Conservation (phyloP, 2,113 vertebrate species). For the Psilopsiagon aymara region DNA sequence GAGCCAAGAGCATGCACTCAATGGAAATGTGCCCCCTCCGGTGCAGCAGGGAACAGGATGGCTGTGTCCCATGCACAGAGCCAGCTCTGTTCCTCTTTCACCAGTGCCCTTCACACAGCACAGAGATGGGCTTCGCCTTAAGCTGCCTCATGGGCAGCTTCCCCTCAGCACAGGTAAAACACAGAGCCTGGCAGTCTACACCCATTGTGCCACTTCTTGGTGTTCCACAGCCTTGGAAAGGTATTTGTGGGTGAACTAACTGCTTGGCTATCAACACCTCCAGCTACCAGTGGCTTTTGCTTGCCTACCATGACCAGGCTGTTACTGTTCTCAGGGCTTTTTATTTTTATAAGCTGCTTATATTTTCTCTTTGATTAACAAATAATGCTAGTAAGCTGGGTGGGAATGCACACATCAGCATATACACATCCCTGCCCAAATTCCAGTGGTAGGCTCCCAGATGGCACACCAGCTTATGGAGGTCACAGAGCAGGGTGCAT, state of each 20-base stretch:
- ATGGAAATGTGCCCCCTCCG: neutral
- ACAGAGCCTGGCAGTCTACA: rapidly evolving
- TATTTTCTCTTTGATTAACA: neutral
- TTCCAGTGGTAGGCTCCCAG: neutral
- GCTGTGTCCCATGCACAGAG: neutral
- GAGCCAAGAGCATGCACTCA: neutral
- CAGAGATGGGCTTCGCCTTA: rapidly evolving
- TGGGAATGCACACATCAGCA: rapidly evolving
- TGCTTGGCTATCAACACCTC: neutral
- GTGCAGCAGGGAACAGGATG: neutral
- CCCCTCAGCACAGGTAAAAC: neutral
- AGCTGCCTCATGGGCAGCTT: neutral
- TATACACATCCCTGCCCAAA: neutral
- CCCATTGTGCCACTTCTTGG: neutral
- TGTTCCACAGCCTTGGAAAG: neutral
- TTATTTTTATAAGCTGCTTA: neutral
- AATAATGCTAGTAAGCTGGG: neutral
- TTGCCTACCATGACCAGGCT: neutral
- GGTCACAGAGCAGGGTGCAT: neutral
- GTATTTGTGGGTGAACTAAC: rapidly evolving
- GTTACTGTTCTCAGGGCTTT: neutral
- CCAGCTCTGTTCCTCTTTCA: neutral
- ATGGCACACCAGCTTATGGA: neutral
- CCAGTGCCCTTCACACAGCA: rapidly evolving
- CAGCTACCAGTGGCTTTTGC: neutral